phyloP scores from a whole-genome alignment of 2,797 vertebrate genomes.

The Yasuhikotakia modesta region DNA sequence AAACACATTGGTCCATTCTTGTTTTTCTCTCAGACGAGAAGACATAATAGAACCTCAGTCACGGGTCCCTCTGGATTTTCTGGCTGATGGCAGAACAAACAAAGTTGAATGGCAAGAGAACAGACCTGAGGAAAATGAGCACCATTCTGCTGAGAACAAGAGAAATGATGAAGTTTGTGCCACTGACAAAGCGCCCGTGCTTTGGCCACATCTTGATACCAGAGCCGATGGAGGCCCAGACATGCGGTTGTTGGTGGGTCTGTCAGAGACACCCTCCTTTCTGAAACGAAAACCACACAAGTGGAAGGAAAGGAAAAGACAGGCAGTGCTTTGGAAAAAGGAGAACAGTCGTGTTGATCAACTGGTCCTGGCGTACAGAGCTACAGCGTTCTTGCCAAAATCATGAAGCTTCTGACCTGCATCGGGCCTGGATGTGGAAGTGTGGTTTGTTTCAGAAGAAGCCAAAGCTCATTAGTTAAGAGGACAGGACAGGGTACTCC shows the following conservation, averaged over 20 bases:
- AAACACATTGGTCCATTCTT: slow-evolving; percentile 30
- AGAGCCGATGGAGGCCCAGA: slow-evolving; percentile 5
- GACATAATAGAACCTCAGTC: slow-evolving; percentile 49
- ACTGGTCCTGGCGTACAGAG: not conserved
- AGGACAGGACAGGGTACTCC: not conserved
- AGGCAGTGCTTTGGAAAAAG: not conserved
- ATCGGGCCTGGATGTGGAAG: slow-evolving; percentile 8
- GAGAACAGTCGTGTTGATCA: slow-evolving; percentile 7
- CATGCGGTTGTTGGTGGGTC: not conserved
- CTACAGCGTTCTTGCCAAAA: not conserved
- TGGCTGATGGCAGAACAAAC: slow-evolving; percentile 50
- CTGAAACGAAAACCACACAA: not conserved
- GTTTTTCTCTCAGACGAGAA: slow-evolving; percentile 18
- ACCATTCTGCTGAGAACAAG: slow-evolving; percentile 15
- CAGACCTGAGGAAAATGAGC: slow-evolving; percentile 24
- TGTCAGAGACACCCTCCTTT: not conserved
- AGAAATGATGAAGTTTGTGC: slow-evolving; percentile 30
- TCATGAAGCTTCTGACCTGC: slow-evolving; percentile 16
- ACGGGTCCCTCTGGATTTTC: slow-evolving; percentile 25
- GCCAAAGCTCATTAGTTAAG: not conserved
- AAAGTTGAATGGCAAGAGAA: slow-evolving; percentile 46
- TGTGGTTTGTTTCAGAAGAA: slow-evolving; percentile 28
- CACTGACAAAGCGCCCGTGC: slow-evolving; percentile 6
- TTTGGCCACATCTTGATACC: slow-evolving; percentile 20
- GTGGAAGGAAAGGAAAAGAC: not conserved